A percentile compares a stretch with the other conserved stretches of the same genome.
These are phyloP conservation scores for Apamea crenata DNA, from an alignment of 2,888 invertebrate species.

Conservation along the genomic window DNA sequence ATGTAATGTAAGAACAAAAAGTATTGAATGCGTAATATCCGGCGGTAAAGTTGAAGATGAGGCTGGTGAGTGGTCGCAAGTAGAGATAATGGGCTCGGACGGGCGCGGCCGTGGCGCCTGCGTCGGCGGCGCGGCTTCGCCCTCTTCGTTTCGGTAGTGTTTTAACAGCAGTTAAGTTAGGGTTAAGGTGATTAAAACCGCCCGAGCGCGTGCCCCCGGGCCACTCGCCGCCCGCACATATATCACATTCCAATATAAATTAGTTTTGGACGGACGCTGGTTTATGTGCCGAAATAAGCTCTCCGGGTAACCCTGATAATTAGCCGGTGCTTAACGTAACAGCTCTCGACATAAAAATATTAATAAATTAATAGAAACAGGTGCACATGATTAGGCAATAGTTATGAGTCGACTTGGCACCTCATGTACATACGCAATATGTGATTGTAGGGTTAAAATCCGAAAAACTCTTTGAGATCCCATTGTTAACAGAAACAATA, in stretches of 20 bases:
- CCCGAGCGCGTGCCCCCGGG: constrained; percentile 83
- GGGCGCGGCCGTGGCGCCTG: constrained; percentile 76
- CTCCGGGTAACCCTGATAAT: constrained; percentile 77
- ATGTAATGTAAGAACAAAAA: constrained; percentile 52
- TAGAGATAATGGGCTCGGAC: constrained; percentile 61
- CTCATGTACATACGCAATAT: constrained; percentile 17
- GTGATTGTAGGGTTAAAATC: constrained; percentile 38
- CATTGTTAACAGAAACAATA: constrained; percentile 40
- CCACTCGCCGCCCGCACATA: constrained; percentile 81
- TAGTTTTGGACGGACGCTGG: constrained; percentile 85
- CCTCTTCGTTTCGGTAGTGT: constrained; percentile 79
- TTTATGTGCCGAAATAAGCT: constrained; percentile 86
- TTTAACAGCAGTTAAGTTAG: constrained; percentile 82
- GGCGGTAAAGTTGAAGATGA: constrained; percentile 56
- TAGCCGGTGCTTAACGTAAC: constrained; percentile 77
- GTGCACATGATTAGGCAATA: constrained; percentile 49
- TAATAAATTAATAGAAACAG: constrained; percentile 64
- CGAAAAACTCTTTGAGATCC: constrained; percentile 29
- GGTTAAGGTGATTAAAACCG: constrained; percentile 86
- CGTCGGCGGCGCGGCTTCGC: constrained; percentile 68
- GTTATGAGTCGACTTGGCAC: constrained; percentile 16
- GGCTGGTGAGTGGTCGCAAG: constrained; percentile 58
- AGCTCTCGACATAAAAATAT: constrained; percentile 66
- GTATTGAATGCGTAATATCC: constrained; percentile 65
- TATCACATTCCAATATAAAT: constrained; percentile 90